Base-by-base conservation (phyloP, 2,888 invertebrate genomes). In the Tinea trinotella region DNA sequence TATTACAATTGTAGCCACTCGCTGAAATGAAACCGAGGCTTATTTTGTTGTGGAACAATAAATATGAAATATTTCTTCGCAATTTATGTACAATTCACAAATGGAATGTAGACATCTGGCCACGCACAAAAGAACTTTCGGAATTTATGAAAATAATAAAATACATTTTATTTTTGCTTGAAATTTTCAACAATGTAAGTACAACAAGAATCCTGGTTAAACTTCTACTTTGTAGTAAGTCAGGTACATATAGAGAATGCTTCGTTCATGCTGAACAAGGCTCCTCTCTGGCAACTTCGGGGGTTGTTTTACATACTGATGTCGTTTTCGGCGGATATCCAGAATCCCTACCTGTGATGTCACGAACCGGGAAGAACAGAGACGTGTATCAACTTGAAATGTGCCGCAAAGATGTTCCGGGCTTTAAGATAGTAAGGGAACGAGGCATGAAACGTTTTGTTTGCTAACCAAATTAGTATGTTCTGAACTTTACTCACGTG, bases 241-340 rank as follows among this genome's bases (percentile, higher is more conserved):
- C 30, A 40, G 12, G 40, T 12, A 40, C 40, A 40, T 13, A 40
- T 12, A 15, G 30, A 2, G 30, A 40, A 13, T 13, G 4, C 40
- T 40, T 40, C 40, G 4, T 30, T 15, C 40, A 12, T 40, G 40
- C 40, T 40, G 40, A 40, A 40, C 40, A 40, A 40, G 40, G 15
- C 12, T 15, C 40, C 15, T 40, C n/a, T n/a, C n/a, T 40, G 40
- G 40, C 3, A 40, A 40, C 40, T 40, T 13, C 12, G 13, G 40
- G 7, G 40, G 48, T 36, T 66, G 64, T 58, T 71, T 71, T 64
- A 68, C 68, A 71, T 70, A 67, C 61, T 63, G 63, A 69, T 65
- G 64, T 61, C 58, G 40, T 4, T 40, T 54, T 61, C 54, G 10
- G 17, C 40, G 24, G 50, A 35, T 19, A 22, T 40, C 3, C 2